Base-by-base conservation (phyloP, 92 coral and sea anemone species). In the Pocillopora grandis region DNA sequence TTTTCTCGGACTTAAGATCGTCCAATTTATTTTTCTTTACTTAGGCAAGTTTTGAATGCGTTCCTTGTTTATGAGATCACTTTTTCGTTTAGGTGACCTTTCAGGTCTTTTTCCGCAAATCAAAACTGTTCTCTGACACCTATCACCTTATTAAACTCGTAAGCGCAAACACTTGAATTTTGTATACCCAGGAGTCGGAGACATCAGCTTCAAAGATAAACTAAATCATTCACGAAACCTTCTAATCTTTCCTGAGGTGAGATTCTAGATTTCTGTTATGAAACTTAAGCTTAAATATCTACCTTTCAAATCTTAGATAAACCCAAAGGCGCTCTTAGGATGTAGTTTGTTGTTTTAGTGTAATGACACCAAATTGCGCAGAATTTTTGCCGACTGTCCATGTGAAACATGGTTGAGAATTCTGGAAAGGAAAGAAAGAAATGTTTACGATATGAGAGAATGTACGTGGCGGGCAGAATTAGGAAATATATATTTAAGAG, bases 251-350 rank as follows among this genome's bases (percentile, higher is more conserved):
- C 89, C 82, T 84, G 89, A 87, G 92, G 88, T 86, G 89, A 80
- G 86, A 86, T 85, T 89, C 88, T 75, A 81, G 79, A 88, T 82
- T 90, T 81, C 81, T 91, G 87, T 91, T 92, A 89, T 89, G 98
- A 94, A 92, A 91, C 89, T 85, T 87, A 87, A 94, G 86, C 93
- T 80, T 78, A 75, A 94, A 94, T 94, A 94, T 94, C 95, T 86
- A 75, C 87, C 71, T 84, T 88, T 66, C 79, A 86, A 91, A 92
- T 90, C 91, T 81, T 64, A 90, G 92, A 90, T 90, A 92, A 89
- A 82, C 71, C 63, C 42, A 67, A 66, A 77, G 87, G 87, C 78
- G 83, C 91, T 76, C 86, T 83, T 78, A 79, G 72, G 84, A 78
- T 83, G 68, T 48, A 10, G 64, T 83, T 80, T 80, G 89, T 90